Base-by-base conservation (phyloP, 2,888 invertebrate species). In the Ganaspis brasiliensis region DNA sequence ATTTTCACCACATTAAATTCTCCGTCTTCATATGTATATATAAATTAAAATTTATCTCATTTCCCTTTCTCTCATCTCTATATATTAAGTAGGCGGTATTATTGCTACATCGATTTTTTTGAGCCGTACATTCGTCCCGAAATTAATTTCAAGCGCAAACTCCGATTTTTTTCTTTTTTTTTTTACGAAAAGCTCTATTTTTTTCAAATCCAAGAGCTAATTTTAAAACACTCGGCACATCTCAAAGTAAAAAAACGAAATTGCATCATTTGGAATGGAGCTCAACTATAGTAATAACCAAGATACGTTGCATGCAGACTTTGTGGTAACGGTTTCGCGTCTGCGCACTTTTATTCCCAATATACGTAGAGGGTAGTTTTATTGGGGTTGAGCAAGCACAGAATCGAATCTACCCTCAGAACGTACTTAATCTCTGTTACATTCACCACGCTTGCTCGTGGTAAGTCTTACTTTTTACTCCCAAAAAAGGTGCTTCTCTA, bases 101-200 rank as follows among this genome's bases (percentile, higher is more conserved):
- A 31, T 45, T 67, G 67, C 40, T 67, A n/a, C n/a, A 67, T 67
- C 40, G 67, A 67, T 67, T 40, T 67, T 37, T 45, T n/a, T n/a
- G n/a, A n/a, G n/a, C n/a, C 21, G 40, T 6, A 31, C 24, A 31
- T n/a, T n/a, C n/a, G n/a, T n/a, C n/a, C n/a, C n/a, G 26, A 57
- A 57, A n/a, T n/a, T 57, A 9, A 8, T 57, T 9, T 57, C 14
- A n/a, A 26, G 57, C 24, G 57, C 26, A 57, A 24, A 26, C 57
- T 57, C 31, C 14, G 26, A 0, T n/a, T 26, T 31, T 31, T 31
- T 31, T 31, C 6, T 6, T 31, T 4, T 31, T 31, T 2, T 31
- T 31, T 31, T 4, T 2, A 31, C 31, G 31, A 31, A 31, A 31
- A 6, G 31, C 6, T 4, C 3, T 31, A 4, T 31, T 6, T 31